Evolutionary conservation across 2,113 vertebrate genomes (phyloP), one percentile per base, ranked within the genome.

Genomic region (Hippopotamus amphibius): DNA sequence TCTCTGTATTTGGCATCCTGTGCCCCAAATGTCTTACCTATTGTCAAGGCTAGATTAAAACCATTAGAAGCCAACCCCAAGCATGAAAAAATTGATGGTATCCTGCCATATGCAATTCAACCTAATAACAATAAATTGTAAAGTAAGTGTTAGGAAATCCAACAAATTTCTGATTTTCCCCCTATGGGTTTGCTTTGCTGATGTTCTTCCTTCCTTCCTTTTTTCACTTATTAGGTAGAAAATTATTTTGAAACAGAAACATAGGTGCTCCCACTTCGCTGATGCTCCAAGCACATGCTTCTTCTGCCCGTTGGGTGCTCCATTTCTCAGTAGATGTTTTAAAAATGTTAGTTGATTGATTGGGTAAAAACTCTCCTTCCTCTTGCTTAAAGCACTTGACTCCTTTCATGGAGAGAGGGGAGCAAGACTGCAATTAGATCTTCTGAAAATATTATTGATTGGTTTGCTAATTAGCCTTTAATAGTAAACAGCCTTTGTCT

Each of bases 211-310:
- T 46, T 66, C 21, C 30, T 53, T 83, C 26, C 30, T 46, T 82
- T 66, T 61, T 41, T 77, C 79, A 77, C 13, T 91, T 48, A 57
- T 57, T 81, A 84, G 7, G 9, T 50, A 77, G 50, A 22, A 68
- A 88, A 84, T 57, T 88, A 71, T 91, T 93, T 95, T 65, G 57
- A 68, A 96, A 86, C 37, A 89, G 65, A 89, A 7, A 77, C 22
- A 6, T 46, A 24, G 21, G 26, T 66, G 37, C 41, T 55, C 28
- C 21, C 11, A 2, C n/a, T 50, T 55, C 15, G 16, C 41, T 26
- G 7, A 15, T 41, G 2, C 17, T 80, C 16, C 48, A 24, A 50
- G 43, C 16, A 61, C n/a, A 5, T 72, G 9, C 4, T n/a, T 69
- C 2, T 41, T 50, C n/a, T 55, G 28, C 15, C 30, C 48, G 19